Conservation (phyloP, 2,888 invertebrate genomes). For the Phymatocera aterrima region DNA sequence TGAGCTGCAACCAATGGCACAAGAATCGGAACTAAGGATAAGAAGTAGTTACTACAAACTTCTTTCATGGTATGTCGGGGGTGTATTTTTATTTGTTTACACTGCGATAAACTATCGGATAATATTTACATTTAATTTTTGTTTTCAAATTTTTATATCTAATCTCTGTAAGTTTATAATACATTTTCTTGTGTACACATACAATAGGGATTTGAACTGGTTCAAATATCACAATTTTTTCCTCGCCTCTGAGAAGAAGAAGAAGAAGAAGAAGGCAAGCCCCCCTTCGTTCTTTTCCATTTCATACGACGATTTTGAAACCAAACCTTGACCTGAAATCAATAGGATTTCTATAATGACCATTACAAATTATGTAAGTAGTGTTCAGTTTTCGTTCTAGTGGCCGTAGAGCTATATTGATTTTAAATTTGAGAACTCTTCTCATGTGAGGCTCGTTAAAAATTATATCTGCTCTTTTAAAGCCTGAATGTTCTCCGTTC, state of each 20-base stretch:
- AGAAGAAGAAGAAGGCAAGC: too few relatives aligned
- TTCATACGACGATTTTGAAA: constrained; percentile 95
- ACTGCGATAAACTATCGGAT: constrained; percentile 5
- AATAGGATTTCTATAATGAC: background rate
- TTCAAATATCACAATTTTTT: constrained; percentile 27
- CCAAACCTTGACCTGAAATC: constrained; percentile 89
- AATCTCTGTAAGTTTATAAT: background rate
- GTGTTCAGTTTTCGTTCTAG: too few relatives aligned
- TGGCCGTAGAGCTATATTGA: too few relatives aligned
- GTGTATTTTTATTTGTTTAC: background rate
- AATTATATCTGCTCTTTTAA: too few relatives aligned
- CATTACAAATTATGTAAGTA: background rate
- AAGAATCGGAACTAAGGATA: too few relatives aligned
- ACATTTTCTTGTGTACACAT: too few relatives aligned
- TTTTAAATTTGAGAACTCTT: too few relatives aligned
- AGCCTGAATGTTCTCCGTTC: too few relatives aligned
- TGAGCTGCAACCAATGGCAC: too few relatives aligned
- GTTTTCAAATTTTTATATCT: background rate
- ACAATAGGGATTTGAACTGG: too few relatives aligned
- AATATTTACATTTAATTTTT: constrained; percentile 37
- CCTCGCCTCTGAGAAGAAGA: constrained; percentile 1
- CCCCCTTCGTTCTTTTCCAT: constrained; percentile 89
- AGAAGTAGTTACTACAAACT: too few relatives aligned
- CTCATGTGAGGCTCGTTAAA: too few relatives aligned
- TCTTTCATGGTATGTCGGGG: background rate